Conservation (phyloP, 2,888 invertebrate species). For the Pomacea canaliculata region DNA sequence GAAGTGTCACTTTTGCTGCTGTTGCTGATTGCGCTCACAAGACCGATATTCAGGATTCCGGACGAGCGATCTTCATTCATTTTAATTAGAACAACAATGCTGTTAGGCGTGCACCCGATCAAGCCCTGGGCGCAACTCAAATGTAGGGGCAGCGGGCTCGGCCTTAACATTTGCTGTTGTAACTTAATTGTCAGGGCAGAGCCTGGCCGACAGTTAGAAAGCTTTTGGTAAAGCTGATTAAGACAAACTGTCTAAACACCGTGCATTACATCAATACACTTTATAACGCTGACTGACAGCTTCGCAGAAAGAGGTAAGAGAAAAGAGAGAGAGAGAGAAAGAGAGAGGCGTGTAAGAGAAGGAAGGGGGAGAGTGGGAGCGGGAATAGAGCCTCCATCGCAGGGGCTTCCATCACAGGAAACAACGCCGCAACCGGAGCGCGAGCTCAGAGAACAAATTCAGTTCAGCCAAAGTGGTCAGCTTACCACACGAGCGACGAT, state of each 20-base stretch:
- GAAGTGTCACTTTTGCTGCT: too few relatives aligned
- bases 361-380: background rate
- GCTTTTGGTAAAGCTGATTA: conserved; percentile 20
- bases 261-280: conserved; percentile 16
- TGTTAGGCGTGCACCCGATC: background rate
- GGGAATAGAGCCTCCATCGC: too few relatives aligned
- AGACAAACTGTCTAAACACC: conserved; percentile 20
- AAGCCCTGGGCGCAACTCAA: background rate
- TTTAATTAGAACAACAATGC: conserved; percentile 21
- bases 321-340: too few relatives aligned
- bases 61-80: conserved; percentile 16
- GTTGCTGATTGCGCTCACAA: too few relatives aligned
- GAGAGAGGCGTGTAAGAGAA: background rate
- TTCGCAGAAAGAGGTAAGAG: background rate
- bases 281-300: conserved; percentile 14
- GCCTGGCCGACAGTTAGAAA: conserved; percentile 22
- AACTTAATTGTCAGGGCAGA: conserved; percentile 12
- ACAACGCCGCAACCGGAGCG: too few relatives aligned
- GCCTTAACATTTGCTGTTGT: conserved; percentile 24
- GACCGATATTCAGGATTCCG: too few relatives aligned
- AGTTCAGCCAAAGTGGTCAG: too few relatives aligned
- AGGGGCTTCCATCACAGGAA: background rate
- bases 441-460: too few relatives aligned
- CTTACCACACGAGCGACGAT: too few relatives aligned
- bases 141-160: background rate